Percentiles rank a stretch among this genome's conserved stretches.
Evolutionary conservation across 2,797 vertebrate genomes (phyloP).

Genomic region (Gymnoscopelus microlampas): DNA sequence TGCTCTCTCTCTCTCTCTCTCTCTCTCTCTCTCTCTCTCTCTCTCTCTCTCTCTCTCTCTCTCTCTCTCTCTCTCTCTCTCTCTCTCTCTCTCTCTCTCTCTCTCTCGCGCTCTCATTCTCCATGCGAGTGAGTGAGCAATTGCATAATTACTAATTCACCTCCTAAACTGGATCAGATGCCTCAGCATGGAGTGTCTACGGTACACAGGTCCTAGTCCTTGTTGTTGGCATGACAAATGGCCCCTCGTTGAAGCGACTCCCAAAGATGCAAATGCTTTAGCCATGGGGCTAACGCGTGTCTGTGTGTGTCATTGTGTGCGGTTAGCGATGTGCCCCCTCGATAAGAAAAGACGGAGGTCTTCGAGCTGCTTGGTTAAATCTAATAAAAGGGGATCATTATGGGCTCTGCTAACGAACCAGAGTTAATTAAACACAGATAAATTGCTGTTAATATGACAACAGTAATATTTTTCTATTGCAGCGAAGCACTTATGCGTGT

Average conservation of each 20-base stretch:
- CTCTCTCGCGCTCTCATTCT: slow-evolving; percentile 13
- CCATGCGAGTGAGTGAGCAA: slow-evolving; percentile 25
- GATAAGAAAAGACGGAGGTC: slow-evolving; percentile 7
- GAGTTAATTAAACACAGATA: slow-evolving; percentile 20
- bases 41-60: slow-evolving; percentile 14
- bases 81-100: slow-evolving; percentile 21
- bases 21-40: slow-evolving; percentile 2
- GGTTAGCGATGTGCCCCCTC: background rate
- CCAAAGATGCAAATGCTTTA: slow-evolving; percentile 31
- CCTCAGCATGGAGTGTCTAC: background rate
- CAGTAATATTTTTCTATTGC: slow-evolving; percentile 14
- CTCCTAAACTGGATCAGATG: slow-evolving; percentile 29
- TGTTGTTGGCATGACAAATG: slow-evolving; percentile 30
- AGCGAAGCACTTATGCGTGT: slow-evolving; percentile 17
- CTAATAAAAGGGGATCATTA: slow-evolving; percentile 25
- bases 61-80: slow-evolving; percentile 4
- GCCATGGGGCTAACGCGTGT: slow-evolving; percentile 7
- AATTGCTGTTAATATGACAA: background rate
- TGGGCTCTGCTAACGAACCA: slow-evolving; percentile 28
- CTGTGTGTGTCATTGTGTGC: slow-evolving; percentile 6
- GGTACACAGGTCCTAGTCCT: slow-evolving; percentile 1
- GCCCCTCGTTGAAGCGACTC: slow-evolving; percentile 15
- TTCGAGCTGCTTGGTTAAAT: slow-evolving; percentile 37
- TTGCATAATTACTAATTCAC: slow-evolving; percentile 35
- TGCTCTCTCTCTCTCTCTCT: slow-evolving; percentile 18